Conservation (phyloP, 1,140 invertebrate genomes). For the Chironomus striatipennis region DNA sequence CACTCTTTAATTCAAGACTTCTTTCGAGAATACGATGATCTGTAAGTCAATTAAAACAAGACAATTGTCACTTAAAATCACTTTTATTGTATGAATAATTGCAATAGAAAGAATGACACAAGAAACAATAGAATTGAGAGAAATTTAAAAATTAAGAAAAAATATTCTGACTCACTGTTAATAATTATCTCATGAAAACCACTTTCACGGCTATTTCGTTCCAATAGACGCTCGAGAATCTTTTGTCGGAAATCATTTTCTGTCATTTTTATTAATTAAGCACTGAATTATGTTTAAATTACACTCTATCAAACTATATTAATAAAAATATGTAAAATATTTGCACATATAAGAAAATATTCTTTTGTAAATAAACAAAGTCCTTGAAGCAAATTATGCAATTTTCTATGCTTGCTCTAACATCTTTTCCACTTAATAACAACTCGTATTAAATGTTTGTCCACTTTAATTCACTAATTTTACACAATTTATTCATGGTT, state of each 20-base stretch:
- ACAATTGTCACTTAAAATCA: slow-evolving; percentile 19
- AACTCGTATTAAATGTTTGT: no score
- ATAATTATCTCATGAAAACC: slow-evolving; percentile 53
- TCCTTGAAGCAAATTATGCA: no score
- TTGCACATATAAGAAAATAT: no score
- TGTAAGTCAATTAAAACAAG: slow-evolving; percentile 44
- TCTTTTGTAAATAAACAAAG: no score
- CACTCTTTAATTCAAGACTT: slow-evolving; percentile 62
- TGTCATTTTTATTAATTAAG: slow-evolving; percentile 17
- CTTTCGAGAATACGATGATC: slow-evolving; percentile 82
- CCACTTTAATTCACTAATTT: no score
- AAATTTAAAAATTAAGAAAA: no score
- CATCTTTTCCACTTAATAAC: no score
- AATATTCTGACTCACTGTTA: slow-evolving; percentile 44
- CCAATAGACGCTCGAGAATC: slow-evolving; percentile 47
- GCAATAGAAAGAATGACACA: not conserved
- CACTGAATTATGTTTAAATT: no score
- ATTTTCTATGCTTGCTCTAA: no score
- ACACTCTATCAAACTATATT: no score
- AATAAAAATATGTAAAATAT: no score
- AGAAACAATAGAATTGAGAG: slow-evolving; percentile 27
- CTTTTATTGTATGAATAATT: slow-evolving; percentile 22
- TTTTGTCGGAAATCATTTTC: slow-evolving; percentile 45
- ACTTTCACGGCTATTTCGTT: slow-evolving; percentile 49
- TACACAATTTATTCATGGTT: no score